Conservation (phyloP, 2,888 invertebrate species). For the Caenorhabditis sp. region DNA sequence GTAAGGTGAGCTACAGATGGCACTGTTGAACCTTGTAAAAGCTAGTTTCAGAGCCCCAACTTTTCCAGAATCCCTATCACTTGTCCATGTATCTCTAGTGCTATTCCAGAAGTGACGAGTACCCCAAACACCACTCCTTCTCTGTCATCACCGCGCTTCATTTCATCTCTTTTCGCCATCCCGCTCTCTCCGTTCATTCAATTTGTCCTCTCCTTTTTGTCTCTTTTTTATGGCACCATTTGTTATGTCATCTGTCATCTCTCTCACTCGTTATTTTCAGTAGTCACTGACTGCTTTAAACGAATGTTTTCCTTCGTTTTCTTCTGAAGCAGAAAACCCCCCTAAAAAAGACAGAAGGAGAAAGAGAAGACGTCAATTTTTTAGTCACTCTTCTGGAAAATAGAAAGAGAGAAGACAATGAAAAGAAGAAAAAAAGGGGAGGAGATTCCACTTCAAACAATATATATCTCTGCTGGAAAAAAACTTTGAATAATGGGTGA, state of each 20-base stretch:
- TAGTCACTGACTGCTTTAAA: background rate
- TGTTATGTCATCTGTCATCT: conserved; percentile 27
- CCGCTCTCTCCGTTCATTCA: conserved; percentile 7
- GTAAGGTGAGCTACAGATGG: too few species aligned
- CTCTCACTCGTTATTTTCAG: background rate
- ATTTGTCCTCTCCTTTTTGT: conserved; percentile 10
- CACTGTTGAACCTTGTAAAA: too few species aligned
- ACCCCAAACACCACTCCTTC: background rate
- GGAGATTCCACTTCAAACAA: conserved; percentile 3
- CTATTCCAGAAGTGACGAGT: too few species aligned
- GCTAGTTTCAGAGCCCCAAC: too few species aligned
- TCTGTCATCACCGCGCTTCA: conserved; percentile 14
- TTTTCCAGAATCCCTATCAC: too few species aligned
- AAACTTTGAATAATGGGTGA: background rate
- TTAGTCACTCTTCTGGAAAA: conserved; percentile 8
- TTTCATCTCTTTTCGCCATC: background rate
- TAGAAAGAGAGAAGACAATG: background rate
- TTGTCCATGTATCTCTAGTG: too few species aligned
- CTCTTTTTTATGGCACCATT: conserved; percentile 8
- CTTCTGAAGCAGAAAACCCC: conserved; percentile 3
- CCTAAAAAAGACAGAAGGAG: background rate
- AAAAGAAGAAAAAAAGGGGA: background rate
- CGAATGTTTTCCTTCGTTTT: conserved; percentile 13
- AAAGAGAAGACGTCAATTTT: conserved; percentile 14
- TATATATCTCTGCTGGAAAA: background rate